Evolutionary conservation across 2,113 vertebrate genomes (phyloP).

Genomic region (Notiomystis cincta): DNA sequence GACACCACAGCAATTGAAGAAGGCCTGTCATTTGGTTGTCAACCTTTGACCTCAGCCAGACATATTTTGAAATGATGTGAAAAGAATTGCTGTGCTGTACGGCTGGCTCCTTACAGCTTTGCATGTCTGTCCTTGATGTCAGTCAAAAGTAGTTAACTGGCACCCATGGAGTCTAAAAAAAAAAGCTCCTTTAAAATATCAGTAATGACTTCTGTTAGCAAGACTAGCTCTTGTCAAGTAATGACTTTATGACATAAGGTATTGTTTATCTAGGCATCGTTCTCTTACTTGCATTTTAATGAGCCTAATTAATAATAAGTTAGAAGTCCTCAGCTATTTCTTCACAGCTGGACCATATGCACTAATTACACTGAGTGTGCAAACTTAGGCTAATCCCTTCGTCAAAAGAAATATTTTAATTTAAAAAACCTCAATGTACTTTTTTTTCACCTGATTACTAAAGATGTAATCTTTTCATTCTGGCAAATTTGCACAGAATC

Average conservation of each 20-base stretch:
- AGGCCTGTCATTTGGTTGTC: constrained; percentile 89
- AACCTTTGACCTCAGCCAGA: constrained; percentile 84
- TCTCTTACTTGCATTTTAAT: constrained; percentile 85
- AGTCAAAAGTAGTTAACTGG: constrained; percentile 80
- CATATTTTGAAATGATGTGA: constrained; percentile 78
- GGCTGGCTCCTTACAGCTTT: constrained; percentile 71
- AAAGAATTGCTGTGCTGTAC: constrained; percentile 70
- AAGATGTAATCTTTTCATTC: constrained; percentile 9
- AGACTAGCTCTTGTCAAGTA: constrained; percentile 78
- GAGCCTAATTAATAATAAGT: constrained; percentile 86
- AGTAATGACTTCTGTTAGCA: constrained; percentile 75
- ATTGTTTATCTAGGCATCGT: constrained; percentile 81
- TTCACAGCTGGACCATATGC: constrained; percentile 87
- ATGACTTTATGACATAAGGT: constrained; percentile 82
- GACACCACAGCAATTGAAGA: constrained; percentile 82
- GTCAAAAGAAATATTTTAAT: constrained; percentile 65
- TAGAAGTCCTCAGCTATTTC: constrained; percentile 78
- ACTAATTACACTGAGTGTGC: constrained; percentile 77
- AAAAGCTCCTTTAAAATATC: constrained; percentile 66
- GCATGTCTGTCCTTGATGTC: constrained; percentile 83
- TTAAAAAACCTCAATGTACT: constrained; percentile 42
- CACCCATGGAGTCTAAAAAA: constrained; percentile 67
- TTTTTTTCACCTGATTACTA: constrained; percentile 6
- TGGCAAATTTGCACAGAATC: constrained; percentile 33
- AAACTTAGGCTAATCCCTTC: constrained; percentile 72